phyloP scores from a whole-genome alignment of 2,113 vertebrate species.

The Rallus limicola region DNA sequence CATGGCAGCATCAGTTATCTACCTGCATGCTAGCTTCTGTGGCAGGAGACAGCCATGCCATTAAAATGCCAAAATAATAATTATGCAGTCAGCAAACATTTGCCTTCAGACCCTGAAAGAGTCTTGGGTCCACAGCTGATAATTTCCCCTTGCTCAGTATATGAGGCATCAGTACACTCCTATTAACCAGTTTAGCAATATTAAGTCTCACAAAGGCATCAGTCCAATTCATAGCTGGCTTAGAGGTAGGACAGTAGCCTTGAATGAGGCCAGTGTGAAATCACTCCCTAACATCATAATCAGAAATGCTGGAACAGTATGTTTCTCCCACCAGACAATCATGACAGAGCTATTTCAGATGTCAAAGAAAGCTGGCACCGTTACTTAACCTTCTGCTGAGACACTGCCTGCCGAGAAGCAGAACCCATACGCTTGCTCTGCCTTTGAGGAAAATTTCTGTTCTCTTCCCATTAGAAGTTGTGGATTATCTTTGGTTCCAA shows the following conservation, averaged over 20 bases:
- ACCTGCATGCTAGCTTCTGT: not conserved
- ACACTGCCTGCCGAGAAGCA: not conserved
- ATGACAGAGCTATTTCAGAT: constrained; percentile 73
- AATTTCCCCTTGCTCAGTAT: not conserved
- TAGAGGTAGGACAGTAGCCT: constrained; percentile 79
- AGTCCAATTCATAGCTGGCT: constrained; percentile 35
- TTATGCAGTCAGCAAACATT: not conserved
- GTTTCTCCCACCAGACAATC: constrained; percentile 83
- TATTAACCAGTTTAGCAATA: not conserved
- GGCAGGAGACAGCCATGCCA: not conserved
- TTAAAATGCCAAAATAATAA: not conserved
- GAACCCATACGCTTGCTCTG: not conserved
- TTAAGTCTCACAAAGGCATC: not conserved
- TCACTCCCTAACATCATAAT: constrained; percentile 83
- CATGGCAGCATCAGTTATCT: not conserved
- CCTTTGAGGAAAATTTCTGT: not conserved
- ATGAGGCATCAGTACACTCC: not conserved
- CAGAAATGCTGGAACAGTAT: constrained; percentile 80
- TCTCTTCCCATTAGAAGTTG: constrained; percentile 5
- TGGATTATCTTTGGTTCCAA: constrained; percentile 44
- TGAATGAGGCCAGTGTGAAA: constrained; percentile 75
- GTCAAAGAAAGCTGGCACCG: constrained; percentile 59
- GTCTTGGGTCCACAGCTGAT: not conserved
- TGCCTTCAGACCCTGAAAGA: not conserved
- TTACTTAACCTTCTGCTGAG: not conserved